phyloP scores from a whole-genome alignment of 2,113 vertebrate species.

The Acrocephalus kingi region DNA sequence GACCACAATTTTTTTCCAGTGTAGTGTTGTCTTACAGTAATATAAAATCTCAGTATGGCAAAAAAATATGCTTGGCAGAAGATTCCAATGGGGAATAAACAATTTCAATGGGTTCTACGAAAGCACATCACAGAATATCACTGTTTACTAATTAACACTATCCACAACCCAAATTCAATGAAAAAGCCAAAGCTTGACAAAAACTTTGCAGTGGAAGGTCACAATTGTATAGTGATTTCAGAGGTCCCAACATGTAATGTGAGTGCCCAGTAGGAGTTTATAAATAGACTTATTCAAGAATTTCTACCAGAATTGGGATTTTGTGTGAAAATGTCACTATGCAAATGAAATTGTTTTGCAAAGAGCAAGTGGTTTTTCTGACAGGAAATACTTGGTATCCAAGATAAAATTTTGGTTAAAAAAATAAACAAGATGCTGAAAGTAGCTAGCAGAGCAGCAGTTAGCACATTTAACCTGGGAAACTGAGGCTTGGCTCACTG shows the following conservation, averaged over 20 bases:
- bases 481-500: neutral
- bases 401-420: neutral
- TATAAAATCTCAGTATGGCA: neutral
- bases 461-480: neutral
- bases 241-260: neutral
- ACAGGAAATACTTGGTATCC: neutral
- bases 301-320: neutral
- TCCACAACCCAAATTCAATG: neutral
- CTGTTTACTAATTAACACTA: neutral
- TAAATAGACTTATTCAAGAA: neutral
- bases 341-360: neutral
- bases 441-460: neutral
- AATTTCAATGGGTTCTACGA: neutral
- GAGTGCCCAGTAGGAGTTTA: neutral
- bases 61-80: neutral
- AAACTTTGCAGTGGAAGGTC: neutral
- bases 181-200: neutral
- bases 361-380: neutral
- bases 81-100: neutral
- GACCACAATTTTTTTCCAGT: neutral
- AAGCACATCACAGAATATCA: neutral
- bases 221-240: neutral
- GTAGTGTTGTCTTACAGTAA: neutral
- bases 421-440: neutral
- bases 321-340: neutral